phyloP scores from a whole-genome alignment of 2,797 vertebrate species.

The Gephyroberyx darwinii region DNA sequence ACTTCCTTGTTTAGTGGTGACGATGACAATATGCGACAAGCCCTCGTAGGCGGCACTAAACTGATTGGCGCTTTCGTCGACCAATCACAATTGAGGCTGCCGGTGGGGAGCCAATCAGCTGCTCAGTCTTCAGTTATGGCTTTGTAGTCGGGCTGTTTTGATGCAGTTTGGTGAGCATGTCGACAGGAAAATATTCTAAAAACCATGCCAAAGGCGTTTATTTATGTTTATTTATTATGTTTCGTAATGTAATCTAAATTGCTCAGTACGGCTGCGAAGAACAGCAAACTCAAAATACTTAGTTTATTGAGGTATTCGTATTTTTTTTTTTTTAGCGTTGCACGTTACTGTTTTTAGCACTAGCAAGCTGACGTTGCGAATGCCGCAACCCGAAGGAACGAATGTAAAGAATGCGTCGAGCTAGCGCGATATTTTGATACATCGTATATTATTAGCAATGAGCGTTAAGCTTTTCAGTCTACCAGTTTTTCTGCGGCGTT shows the following conservation, averaged over 20 bases:
- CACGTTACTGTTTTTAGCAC: conserved; percentile 66
- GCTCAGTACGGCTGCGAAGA: not conserved
- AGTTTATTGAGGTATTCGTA: not conserved
- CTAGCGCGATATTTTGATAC: conserved; percentile 42
- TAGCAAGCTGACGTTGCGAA: conserved; percentile 58
- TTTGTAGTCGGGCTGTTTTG: conserved; percentile 62
- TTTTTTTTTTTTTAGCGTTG: conserved; percentile 15
- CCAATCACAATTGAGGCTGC: conserved; percentile 51
- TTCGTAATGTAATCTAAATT: not conserved
- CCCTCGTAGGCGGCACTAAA: not conserved
- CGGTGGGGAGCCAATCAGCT: conserved; percentile 39
- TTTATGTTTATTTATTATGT: conserved; percentile 12
- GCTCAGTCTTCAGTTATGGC: conserved; percentile 16
- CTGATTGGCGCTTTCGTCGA: conserved; percentile 29
- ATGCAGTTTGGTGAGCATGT: conserved; percentile 59
- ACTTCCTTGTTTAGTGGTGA: conserved; percentile 10
- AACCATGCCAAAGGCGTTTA: not conserved
- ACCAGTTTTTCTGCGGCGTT: conserved; percentile 10
- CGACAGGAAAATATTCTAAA: conserved; percentile 3
- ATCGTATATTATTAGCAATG: conserved; percentile 53
- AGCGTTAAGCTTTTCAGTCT: not conserved
- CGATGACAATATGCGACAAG: conserved; percentile 47
- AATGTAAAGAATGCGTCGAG: conserved; percentile 59
- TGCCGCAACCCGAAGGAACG: conserved; percentile 48
- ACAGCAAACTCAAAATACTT: not conserved